Conservation (phyloP, 2,797 vertebrate species). For the Rhabdomys pumilio region DNA sequence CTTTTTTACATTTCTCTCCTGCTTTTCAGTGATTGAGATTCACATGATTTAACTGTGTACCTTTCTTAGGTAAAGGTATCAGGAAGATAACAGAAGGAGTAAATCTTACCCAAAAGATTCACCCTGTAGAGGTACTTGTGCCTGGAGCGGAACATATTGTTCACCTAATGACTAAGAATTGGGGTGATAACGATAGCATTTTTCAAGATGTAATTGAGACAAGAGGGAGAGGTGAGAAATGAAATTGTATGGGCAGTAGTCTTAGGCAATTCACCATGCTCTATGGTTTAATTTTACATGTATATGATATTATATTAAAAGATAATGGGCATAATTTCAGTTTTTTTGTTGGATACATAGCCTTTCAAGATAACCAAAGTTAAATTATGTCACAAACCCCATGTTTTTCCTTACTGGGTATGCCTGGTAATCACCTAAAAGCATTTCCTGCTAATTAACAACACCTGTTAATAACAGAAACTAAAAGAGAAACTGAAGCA, state of each 20-base stretch:
- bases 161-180: conserved; percentile 94
- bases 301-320: neutral
- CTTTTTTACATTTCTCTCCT: conserved; percentile 79
- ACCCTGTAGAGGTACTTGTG: conserved; percentile 93
- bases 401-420: neutral
- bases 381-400: neutral
- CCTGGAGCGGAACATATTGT: conserved; percentile 94
- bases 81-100: conserved; percentile 93
- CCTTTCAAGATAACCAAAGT: neutral
- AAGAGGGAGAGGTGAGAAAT: conserved; percentile 94
- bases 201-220: conserved; percentile 96
- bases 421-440: conserved; percentile 9
- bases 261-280: conserved; percentile 29
- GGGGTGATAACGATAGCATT: conserved; percentile 95
- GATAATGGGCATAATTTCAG: neutral
- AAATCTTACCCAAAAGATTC: conserved; percentile 93
- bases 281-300: neutral
- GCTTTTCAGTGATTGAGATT: conserved; percentile 51
- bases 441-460: conserved; percentile 61
- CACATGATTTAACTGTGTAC: conserved; percentile 89
- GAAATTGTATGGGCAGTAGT: conserved; percentile 59
- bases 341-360: neutral
- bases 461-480: conserved; percentile 36
- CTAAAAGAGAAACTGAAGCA: neutral
- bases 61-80: conserved; percentile 93